phyloP scores from a whole-genome alignment of 2,797 vertebrate genomes.

The Semaprochilodus insignis region DNA sequence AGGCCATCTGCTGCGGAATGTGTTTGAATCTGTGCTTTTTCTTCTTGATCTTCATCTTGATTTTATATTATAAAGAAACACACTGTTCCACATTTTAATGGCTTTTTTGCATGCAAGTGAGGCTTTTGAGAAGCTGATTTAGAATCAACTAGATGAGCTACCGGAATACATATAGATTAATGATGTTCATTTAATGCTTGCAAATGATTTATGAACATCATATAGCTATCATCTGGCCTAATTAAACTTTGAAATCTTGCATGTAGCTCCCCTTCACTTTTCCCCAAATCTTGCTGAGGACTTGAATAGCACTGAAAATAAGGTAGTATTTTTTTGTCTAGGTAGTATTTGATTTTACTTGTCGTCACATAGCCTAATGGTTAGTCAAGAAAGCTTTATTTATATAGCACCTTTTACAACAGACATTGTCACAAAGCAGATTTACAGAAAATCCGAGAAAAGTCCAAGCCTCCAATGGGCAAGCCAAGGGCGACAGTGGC shows the following conservation, averaged over 20 bases:
- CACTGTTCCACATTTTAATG: neutral
- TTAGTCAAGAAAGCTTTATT: too few relatives aligned
- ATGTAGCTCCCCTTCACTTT: neutral
- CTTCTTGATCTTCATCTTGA: neutral
- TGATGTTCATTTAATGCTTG: constrained; percentile 3
- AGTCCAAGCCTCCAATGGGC: too few relatives aligned
- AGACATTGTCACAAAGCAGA: too few relatives aligned
- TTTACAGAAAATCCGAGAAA: too few relatives aligned
- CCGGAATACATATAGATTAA: constrained; percentile 2
- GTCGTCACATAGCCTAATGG: too few relatives aligned
- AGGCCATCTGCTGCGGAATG: neutral
- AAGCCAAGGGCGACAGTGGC: too few relatives aligned
- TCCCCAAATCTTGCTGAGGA: neutral
- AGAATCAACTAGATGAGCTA: constrained; percentile 6
- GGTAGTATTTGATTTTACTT: too few relatives aligned
- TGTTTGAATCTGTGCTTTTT: neutral
- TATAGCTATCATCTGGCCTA: neutral
- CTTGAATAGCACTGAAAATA: neutral
- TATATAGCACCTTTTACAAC: too few relatives aligned
- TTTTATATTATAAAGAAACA: neutral
- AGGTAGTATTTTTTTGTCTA: too few relatives aligned
- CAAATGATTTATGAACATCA: constrained; percentile 16
- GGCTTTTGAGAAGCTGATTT: neutral
- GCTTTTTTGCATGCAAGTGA: neutral
- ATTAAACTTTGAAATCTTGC: constrained; percentile 12